phyloP scores from a whole-genome alignment of 1,140 invertebrate genomes.

The Drosophila truncata region DNA sequence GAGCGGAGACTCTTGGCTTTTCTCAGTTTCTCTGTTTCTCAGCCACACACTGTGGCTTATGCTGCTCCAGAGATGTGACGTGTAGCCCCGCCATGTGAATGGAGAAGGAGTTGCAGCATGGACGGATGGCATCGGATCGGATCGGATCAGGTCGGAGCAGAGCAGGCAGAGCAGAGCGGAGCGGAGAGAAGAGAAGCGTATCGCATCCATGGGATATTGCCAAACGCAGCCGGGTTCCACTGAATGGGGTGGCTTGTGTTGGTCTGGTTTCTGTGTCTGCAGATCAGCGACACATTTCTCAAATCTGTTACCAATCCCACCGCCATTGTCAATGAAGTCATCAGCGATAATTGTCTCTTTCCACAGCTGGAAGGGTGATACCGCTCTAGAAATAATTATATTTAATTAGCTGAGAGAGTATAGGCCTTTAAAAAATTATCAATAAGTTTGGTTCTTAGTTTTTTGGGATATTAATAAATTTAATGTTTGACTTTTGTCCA shows the following conservation, averaged over 20 bases:
- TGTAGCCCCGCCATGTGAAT: slow-evolving; percentile 61
- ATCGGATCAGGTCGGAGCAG: background rate
- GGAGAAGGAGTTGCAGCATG: slow-evolving; percentile 70
- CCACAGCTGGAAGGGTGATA: background rate
- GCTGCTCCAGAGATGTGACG: slow-evolving; percentile 24
- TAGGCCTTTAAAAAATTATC: background rate
- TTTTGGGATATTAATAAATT: background rate
- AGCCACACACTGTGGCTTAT: slow-evolving; percentile 2
- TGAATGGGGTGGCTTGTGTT: slow-evolving; percentile 44
- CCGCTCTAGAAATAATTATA: background rate
- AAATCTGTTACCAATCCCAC: slow-evolving; percentile 54
- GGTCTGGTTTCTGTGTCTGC: slow-evolving; percentile 14
- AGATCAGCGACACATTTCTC: slow-evolving; percentile 72
- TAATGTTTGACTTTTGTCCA: background rate
- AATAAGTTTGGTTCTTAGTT: background rate
- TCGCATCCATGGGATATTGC: slow-evolving; percentile 63
- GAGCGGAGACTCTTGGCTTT: slow-evolving; percentile 60
- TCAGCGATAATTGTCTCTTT: slow-evolving; percentile 53
- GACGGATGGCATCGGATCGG: slow-evolving; percentile 18
- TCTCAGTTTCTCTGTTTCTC: slow-evolving; percentile 68
- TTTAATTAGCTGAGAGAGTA: slow-evolving; percentile 2
- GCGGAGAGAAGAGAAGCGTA: background rate
- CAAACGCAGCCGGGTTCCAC: slow-evolving; percentile 44
- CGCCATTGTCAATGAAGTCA: slow-evolving; percentile 57
- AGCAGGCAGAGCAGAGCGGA: background rate